phyloP scores from a whole-genome alignment of 2,888 invertebrate species.

The Apotomis capreana region DNA sequence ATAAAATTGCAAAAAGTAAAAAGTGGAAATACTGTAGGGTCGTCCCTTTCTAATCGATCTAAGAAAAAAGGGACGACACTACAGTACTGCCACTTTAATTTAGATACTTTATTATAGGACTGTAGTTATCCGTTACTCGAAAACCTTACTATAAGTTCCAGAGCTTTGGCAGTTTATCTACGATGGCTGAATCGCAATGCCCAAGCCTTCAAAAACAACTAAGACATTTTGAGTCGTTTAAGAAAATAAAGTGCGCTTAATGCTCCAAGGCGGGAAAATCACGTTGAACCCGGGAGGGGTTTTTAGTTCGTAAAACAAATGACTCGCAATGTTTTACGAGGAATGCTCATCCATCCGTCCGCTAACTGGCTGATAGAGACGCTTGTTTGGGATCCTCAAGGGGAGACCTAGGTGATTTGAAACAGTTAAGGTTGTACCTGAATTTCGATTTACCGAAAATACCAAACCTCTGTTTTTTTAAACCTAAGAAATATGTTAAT shows the following conservation, averaged over 20 bases:
- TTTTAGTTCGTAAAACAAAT: conserved; percentile 38
- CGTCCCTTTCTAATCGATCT: too few relatives aligned
- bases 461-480: too few relatives aligned
- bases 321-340: conserved; percentile 30
- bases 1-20: too few relatives aligned
- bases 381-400: neutral
- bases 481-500: too few relatives aligned
- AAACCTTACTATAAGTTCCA: too few relatives aligned
- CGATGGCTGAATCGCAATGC: neutral
- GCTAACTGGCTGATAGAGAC: conserved; percentile 27
- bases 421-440: too few relatives aligned
- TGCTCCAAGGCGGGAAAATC: conserved; percentile 11
- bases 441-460: too few relatives aligned
- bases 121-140: too few relatives aligned
- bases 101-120: too few relatives aligned
- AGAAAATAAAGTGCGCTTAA: conserved; percentile 16
- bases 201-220: neutral
- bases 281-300: neutral
- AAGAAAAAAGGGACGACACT: too few relatives aligned
- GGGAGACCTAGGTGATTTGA: neutral
- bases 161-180: neutral
- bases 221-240: neutral
- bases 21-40: too few relatives aligned
- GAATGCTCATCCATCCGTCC: conserved; percentile 18
- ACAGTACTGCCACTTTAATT: too few relatives aligned